Evolutionary conservation across 2,113 vertebrate species (phyloP).

Genomic region (Crocuta crocuta): DNA sequence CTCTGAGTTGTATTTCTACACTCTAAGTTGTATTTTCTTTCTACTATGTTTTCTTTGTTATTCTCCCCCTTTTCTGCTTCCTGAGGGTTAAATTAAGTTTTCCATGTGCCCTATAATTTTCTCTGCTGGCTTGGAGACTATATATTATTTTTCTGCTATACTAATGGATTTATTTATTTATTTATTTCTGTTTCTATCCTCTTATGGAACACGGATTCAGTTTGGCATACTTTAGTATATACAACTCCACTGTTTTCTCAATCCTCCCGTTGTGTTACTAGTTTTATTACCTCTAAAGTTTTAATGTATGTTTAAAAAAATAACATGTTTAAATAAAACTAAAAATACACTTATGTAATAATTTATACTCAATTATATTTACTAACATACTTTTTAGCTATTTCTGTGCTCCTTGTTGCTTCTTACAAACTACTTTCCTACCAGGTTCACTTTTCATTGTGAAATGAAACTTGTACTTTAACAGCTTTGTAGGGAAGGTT

Average conservation of each 20-base stretch:
- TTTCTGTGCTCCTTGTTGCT: neutral
- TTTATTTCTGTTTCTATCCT: neutral
- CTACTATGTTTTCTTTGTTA: neutral
- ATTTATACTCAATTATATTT: neutral
- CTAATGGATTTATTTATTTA: neutral
- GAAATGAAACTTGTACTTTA: neutral
- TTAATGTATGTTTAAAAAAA: neutral
- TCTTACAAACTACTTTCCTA: neutral
- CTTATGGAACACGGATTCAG: neutral
- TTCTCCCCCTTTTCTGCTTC: neutral
- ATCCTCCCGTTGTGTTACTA: neutral
- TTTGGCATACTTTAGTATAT: neutral
- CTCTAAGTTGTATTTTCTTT: neutral
- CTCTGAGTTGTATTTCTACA: neutral
- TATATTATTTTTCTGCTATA: conserved; percentile 2
- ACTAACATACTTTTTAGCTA: neutral
- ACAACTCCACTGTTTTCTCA: neutral
- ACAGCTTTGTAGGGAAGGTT: neutral
- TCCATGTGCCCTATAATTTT: neutral
- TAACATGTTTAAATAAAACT: neutral
- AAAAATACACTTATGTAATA: neutral
- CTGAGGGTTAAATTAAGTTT: neutral
- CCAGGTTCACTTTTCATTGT: neutral
- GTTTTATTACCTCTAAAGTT: neutral
- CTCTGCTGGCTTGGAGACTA: neutral